Percentiles rank a stretch among this genome's conserved stretches.
Evolutionary conservation across 2,888 invertebrate genomes (phyloP).

Genomic region (Pteria penguin): DNA sequence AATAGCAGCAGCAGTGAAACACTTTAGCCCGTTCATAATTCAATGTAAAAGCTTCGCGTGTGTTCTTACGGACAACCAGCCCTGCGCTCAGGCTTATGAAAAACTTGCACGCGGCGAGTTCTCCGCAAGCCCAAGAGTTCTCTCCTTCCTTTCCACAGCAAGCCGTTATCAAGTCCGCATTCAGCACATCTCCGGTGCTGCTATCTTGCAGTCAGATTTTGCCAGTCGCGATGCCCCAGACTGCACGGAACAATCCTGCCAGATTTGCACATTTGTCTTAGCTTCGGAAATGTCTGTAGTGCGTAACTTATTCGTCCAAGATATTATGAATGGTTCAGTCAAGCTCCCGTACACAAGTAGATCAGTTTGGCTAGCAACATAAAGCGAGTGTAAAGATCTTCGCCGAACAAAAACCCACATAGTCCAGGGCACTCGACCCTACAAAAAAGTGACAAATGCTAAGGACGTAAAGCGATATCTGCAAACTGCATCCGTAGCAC

Average conservation of each 20-base stretch:
- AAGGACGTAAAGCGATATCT: conserved; percentile 27
- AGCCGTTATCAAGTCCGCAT: conserved; percentile 37
- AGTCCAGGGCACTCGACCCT: too few species aligned
- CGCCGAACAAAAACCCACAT: conserved; percentile 46
- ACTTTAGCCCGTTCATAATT: conserved; percentile 58
- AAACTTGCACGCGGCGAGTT: conserved; percentile 49
- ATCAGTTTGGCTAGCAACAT: conserved; percentile 33
- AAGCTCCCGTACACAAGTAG: conserved; percentile 45
- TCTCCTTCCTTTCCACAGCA: conserved; percentile 40
- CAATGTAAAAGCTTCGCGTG: conserved; percentile 47
- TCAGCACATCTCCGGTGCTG: conserved; percentile 25
- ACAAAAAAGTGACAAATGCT: conserved; percentile 42
- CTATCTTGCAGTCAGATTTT: conserved; percentile 41
- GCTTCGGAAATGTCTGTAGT: conserved; percentile 28
- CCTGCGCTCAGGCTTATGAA: conserved; percentile 41
- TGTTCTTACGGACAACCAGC: conserved; percentile 50
- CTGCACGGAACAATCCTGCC: conserved; percentile 37
- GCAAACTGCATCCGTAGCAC: too few species aligned
- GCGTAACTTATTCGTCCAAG: conserved; percentile 10
- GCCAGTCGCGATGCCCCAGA: conserved; percentile 47
- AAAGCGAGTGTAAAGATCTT: conserved; percentile 48
- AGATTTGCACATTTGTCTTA: conserved; percentile 38
- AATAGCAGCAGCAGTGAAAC: conserved; percentile 52
- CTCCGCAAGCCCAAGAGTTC: conserved; percentile 47
- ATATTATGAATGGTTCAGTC: conserved; percentile 19